phyloP scores from a whole-genome alignment of 2,797 vertebrate species.

The Myotis pilosus region DNA sequence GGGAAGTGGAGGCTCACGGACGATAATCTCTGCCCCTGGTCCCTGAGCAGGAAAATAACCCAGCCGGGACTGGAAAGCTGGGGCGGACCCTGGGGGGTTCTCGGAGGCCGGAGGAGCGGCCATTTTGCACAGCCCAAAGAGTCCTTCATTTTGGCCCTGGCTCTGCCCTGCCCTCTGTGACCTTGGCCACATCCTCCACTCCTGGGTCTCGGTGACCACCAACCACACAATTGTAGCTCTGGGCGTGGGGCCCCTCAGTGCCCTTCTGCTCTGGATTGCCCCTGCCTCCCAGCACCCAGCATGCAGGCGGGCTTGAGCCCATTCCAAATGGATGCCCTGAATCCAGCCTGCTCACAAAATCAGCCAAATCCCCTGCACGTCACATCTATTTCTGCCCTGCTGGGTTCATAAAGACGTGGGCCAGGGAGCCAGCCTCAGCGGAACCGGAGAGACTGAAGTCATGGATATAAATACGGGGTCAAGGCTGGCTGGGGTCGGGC shows the following conservation, averaged over 20 bases:
- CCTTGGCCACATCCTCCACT: not conserved
- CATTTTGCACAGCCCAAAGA: not conserved
- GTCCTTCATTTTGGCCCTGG: not conserved
- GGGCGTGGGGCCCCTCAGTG: not conserved
- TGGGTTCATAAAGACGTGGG: slow-evolving; percentile 65
- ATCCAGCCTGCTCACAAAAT: slow-evolving; percentile 28
- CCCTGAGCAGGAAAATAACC: not conserved
- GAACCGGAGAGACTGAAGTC: slow-evolving; percentile 70
- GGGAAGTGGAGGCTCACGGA: not conserved
- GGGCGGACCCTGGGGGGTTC: not conserved
- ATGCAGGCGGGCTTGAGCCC: not conserved
- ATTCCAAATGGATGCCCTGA: not conserved
- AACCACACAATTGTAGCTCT: not conserved
- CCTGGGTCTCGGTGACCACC: not conserved
- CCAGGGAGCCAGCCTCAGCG: slow-evolving; percentile 49
- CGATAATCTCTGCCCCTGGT: not conserved
- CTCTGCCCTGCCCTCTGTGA: not conserved
- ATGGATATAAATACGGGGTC: slow-evolving; percentile 70
- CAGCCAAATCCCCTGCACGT: slow-evolving; percentile 53
- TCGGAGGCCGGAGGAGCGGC: not conserved
- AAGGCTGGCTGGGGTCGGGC: not conserved
- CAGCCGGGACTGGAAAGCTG: not conserved
- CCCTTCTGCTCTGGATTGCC: not conserved
- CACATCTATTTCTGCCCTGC: slow-evolving; percentile 74
- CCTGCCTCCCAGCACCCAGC: not conserved